Conservation (phyloP, 2,113 vertebrate genomes). For the Parotia lawesii region DNA sequence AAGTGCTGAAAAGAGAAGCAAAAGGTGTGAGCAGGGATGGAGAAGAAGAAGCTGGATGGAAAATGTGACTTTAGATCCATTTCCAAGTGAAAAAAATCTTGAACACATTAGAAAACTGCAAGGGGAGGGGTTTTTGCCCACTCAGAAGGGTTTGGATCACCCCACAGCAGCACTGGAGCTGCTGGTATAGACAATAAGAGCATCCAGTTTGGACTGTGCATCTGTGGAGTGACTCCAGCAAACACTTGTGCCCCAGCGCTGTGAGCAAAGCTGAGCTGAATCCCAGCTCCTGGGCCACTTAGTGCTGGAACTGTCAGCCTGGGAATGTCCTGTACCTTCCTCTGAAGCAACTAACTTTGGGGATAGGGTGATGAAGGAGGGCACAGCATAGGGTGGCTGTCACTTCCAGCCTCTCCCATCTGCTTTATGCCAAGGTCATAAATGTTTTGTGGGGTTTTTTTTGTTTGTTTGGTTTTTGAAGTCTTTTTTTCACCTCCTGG, state of each 20-base stretch:
- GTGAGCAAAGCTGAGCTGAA: background rate
- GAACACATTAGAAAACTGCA: rapidly evolving
- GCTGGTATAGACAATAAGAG: background rate
- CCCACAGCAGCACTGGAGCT: background rate
- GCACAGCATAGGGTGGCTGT: background rate
- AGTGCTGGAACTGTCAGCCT: background rate
- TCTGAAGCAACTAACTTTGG: background rate
- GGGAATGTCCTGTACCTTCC: background rate
- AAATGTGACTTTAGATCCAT: background rate
- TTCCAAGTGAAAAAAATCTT: background rate
- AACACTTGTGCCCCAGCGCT: background rate
- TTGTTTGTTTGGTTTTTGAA: background rate
- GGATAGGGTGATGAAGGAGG: background rate
- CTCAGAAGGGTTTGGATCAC: background rate
- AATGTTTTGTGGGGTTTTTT: background rate
- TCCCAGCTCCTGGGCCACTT: background rate
- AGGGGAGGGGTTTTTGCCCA: background rate
- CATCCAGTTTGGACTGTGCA: background rate
- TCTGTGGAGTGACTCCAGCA: background rate
- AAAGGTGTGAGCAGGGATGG: background rate
- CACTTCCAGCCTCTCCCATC: background rate
- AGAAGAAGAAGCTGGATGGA: background rate
- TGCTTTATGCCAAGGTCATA: background rate
- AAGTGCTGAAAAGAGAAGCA: background rate
- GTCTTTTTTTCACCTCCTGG: background rate